Evolutionary conservation across 2,888 invertebrate species (phyloP).

Genomic region (Ferdinandea cuprea): DNA sequence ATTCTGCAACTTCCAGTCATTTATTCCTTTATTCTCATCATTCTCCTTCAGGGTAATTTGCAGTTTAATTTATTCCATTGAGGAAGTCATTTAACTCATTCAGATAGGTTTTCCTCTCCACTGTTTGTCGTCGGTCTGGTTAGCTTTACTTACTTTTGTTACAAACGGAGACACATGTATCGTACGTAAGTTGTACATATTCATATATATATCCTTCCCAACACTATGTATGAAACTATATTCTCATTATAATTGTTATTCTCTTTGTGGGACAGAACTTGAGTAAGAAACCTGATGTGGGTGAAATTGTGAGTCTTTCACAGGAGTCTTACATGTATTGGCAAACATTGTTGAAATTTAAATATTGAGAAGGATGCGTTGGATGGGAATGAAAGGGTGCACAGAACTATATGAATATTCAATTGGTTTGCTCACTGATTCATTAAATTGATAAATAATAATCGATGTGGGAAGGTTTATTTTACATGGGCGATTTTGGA

Average conservation of each 20-base stretch:
- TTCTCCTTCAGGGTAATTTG: constrained; percentile 33
- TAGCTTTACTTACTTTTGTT: no score
- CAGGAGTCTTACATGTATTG: not conserved
- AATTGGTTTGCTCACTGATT: not conserved
- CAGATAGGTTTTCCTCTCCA: not conserved
- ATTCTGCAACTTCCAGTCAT: not conserved
- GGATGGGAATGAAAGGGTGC: constrained; percentile 6
- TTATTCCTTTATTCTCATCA: constrained; percentile 13
- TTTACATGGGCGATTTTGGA: not conserved
- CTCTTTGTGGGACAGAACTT: not conserved
- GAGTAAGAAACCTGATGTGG: not conserved
- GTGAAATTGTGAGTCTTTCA: not conserved
- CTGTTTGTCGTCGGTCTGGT: constrained; percentile 4
- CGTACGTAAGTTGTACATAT: not conserved
- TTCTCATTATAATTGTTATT: constrained; percentile 25
- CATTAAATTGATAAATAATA: not conserved
- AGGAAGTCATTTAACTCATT: constrained; percentile 28
- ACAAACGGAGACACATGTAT: not conserved
- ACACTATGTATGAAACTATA: constrained; percentile 25
- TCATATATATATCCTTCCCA: constrained; percentile 38
- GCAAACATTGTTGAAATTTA: constrained; percentile 9
- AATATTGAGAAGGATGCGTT: not conserved
- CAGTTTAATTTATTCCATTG: constrained; percentile 36
- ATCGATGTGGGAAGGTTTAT: not conserved
- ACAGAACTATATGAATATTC: constrained; percentile 8